These are phyloP conservation scores for Drepana falcataria DNA, from an alignment of 2,888 invertebrate genomes.

Conservation along the genomic window DNA sequence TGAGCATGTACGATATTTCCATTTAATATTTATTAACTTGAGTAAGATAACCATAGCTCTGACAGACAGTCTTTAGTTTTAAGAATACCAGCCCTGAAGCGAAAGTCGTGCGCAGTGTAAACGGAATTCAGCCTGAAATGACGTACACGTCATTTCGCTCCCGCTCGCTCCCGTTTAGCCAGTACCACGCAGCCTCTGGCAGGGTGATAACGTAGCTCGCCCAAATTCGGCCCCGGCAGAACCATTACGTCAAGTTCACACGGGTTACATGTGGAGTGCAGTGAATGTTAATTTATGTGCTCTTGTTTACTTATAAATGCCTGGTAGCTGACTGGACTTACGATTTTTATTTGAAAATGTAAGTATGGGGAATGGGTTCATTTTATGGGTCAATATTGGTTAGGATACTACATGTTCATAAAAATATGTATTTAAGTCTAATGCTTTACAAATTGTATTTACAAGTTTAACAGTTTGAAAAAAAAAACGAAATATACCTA, in stretches of 20 bases:
- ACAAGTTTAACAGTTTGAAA: too few species aligned
- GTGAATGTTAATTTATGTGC: slow-evolving; percentile 48
- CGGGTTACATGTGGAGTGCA: slow-evolving; percentile 59
- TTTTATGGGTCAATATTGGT: neutral
- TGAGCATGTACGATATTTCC: too few species aligned
- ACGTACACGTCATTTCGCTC: slow-evolving; percentile 49
- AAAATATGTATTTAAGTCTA: too few species aligned
- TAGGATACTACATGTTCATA: too few species aligned
- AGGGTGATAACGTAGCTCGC: slow-evolving; percentile 35
- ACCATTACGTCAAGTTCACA: slow-evolving; percentile 15
- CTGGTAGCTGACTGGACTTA: slow-evolving; percentile 23
- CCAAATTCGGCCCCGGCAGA: slow-evolving; percentile 13
- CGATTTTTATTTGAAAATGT: slow-evolving; percentile 38
- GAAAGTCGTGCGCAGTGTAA: slow-evolving; percentile 41
- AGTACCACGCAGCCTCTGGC: slow-evolving; percentile 69
- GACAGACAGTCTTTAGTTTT: too few species aligned
- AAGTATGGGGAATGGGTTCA: slow-evolving; percentile 17
- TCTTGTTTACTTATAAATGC: slow-evolving; percentile 19
- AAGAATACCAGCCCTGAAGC: slow-evolving; percentile 4
- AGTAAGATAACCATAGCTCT: too few species aligned
- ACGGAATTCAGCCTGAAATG: slow-evolving; percentile 31
- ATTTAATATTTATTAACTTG: too few species aligned
- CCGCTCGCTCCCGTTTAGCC: slow-evolving; percentile 49
- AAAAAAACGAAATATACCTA: too few species aligned
- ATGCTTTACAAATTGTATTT: too few species aligned